A percentile compares a stretch with the other conserved stretches of the same genome.
Evolutionary conservation across 2,113 vertebrate genomes (phyloP).

Genomic region (Emydura subglobosa): DNA sequence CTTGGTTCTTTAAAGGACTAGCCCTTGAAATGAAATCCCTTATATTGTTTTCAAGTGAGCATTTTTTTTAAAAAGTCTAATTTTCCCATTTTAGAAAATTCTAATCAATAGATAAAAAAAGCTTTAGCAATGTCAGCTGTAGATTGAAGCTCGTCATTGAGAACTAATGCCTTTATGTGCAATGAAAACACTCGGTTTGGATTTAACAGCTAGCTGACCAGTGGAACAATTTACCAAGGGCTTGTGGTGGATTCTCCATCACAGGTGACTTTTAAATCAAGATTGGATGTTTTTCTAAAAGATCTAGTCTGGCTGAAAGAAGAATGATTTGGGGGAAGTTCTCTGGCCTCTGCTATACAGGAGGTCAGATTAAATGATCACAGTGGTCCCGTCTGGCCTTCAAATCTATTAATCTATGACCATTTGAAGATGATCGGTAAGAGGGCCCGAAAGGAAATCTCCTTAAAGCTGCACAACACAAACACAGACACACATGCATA

Average conservation of each 20-base stretch:
- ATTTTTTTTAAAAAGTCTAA: conserved; percentile 11
- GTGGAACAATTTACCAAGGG: too few species aligned
- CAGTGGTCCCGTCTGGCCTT: too few species aligned
- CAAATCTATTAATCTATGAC: too few species aligned
- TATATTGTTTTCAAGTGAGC: background rate
- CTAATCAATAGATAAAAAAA: background rate
- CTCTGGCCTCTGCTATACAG: too few species aligned
- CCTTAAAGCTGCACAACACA: conserved; percentile 2
- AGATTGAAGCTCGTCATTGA: background rate
- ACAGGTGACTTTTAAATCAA: too few species aligned
- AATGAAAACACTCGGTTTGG: background rate
- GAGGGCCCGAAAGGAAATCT: background rate
- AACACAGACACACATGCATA: background rate
- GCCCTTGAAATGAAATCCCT: background rate
- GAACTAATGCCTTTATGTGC: background rate
- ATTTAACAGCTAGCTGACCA: background rate
- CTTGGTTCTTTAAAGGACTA: background rate
- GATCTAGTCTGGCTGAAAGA: too few species aligned
- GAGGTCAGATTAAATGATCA: too few species aligned
- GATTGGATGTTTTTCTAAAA: too few species aligned
- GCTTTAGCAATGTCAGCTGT: background rate
- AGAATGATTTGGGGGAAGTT: too few species aligned
- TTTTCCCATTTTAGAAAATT: background rate
- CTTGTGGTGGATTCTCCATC: too few species aligned
- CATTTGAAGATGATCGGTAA: background rate